These are phyloP conservation scores for Anhinga rufa DNA, from an alignment of 2,113 vertebrate species.

Conservation along the genomic window DNA sequence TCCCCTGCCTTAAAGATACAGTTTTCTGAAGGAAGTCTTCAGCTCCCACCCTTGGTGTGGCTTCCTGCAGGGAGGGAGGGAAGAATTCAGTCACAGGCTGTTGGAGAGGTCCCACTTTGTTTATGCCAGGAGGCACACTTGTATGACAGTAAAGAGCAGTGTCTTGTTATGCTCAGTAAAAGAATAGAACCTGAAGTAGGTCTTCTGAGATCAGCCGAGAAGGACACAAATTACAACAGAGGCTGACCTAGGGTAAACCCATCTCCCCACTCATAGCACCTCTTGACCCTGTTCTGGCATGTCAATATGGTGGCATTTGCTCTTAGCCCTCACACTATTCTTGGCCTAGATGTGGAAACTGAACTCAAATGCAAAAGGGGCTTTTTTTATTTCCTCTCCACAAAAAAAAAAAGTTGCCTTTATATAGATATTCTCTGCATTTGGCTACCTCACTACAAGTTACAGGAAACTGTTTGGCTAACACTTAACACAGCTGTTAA, in stretches of 20 bases:
- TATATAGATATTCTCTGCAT: constrained; percentile 29
- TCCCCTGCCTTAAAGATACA: not conserved
- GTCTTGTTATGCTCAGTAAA: not conserved
- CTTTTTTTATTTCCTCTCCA: not conserved
- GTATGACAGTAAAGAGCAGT: not conserved
- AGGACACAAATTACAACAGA: not conserved
- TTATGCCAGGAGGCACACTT: not conserved
- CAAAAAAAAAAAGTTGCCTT: not conserved
- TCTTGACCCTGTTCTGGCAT: not conserved
- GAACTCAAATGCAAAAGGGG: not conserved
- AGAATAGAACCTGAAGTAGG: not conserved
- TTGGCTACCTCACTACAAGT: constrained; percentile 31
- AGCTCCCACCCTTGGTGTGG: not conserved
- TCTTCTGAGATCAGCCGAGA: not conserved
- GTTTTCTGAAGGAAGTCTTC: not conserved
- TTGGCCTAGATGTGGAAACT: not conserved
- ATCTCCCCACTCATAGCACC: not conserved
- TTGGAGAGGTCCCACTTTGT: accelerated
- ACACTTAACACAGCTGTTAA: constrained; percentile 45
- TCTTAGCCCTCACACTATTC: not conserved
- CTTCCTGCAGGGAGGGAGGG: not conserved
- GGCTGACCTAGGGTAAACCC: not conserved
- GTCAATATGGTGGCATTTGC: not conserved
- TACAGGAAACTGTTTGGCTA: constrained; percentile 58
- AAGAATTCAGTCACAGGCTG: accelerated